These are phyloP conservation scores for Ariolimax columbianus DNA, from an alignment of 2,888 invertebrate genomes.

Conservation along the genomic window DNA sequence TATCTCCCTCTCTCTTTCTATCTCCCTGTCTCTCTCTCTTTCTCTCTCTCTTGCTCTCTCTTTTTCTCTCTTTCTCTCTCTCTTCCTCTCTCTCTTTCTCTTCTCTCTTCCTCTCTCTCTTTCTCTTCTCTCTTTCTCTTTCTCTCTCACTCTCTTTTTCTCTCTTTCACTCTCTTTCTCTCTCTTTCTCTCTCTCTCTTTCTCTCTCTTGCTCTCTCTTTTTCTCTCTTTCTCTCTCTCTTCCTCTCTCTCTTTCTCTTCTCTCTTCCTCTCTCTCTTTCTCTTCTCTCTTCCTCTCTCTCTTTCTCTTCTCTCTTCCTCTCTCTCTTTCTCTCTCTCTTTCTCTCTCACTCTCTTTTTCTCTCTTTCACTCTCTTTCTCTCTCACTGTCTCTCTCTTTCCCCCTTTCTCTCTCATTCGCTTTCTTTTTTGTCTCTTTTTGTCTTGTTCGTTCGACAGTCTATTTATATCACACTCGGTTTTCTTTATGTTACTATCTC, in stretches of 20 bases:
- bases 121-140: neutral
- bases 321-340: conserved; percentile 23
- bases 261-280: conserved; percentile 25
- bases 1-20: too few species aligned
- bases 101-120: neutral
- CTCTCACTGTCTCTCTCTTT: conserved; percentile 20
- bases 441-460: conserved; percentile 7
- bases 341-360: too few species aligned
- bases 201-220: too few species aligned
- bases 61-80: too few species aligned
- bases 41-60: too few species aligned
- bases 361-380: too few species aligned
- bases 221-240: conserved; percentile 1
- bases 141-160: neutral
- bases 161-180: too few species aligned
- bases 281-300: neutral
- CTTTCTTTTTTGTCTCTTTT: conserved; percentile 1
- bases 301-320: neutral
- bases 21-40: too few species aligned
- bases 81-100: neutral
- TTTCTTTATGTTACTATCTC: conserved; percentile 23
- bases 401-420: conserved; percentile 23
- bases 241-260: conserved; percentile 10
- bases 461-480: too few species aligned
- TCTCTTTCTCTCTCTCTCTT: too few species aligned